Base-by-base conservation (phyloP, 2,888 invertebrate genomes). In the Melinaea menophilus region DNA sequence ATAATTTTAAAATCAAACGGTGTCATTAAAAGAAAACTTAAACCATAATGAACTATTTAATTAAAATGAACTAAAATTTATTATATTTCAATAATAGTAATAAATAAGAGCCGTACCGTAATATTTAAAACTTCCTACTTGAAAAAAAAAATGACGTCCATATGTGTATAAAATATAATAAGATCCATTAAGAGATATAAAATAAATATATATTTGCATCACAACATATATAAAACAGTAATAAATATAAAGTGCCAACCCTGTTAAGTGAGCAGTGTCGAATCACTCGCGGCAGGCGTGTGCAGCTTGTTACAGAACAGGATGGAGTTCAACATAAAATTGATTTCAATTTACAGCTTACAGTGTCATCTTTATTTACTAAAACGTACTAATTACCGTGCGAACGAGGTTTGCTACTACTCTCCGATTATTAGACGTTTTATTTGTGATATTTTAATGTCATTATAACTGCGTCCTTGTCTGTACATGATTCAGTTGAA, bases 211-310 rank as follows among this genome's bases (percentile, higher is more conserved):
- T 22, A 22, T 22, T 22, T 1, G 22, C 22, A 22, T 37, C 11
- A 41, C 11, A 1, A 11, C 9, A 31, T 3, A 7, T 22, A 2
- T 3, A 3, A 9, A 51, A 46, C 47, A 45, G 46, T 12, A 33
- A 58, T 31, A 41, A 9, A 41, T 9, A 41, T 9, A 13, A 4
- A 2, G 31, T 60, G 75, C 13, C 77, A 84, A 59, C 84, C 85
- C 83, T 84, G 71, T 37, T 5, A 54, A 54, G 70, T 79, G 78
- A 78, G 75, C 76, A 80, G 81, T 82, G 83, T 85, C 82, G 81
- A 80, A 82, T 81, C 77, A 78, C 77, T 75, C 71, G 71, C 72
- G 73, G 65, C 72, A 72, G 69, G 75, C 69, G 67, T 65, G 69
- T 65, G 69, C 65, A 68, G 69, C 65, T 54, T 66, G 64, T 63